Evolutionary conservation across 2,888 invertebrate genomes (phyloP).

Genomic region (Itoplectis maculator): DNA sequence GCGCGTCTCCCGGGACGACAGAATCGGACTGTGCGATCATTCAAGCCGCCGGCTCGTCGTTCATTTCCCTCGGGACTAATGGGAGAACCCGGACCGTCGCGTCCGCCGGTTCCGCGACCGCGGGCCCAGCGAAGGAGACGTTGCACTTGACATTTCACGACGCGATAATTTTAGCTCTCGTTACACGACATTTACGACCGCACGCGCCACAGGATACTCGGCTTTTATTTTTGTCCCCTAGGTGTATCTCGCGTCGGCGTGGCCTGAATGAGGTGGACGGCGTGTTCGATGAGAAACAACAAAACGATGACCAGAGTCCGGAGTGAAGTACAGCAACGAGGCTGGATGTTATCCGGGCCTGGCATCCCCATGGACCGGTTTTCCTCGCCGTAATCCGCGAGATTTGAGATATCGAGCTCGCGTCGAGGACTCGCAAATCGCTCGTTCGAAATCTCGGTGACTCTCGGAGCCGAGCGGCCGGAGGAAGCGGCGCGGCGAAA

Average conservation of each 20-base stretch:
- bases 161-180: slow-evolving; percentile 78
- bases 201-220: slow-evolving; percentile 64
- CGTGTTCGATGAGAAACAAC: neutral
- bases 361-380: slow-evolving; percentile 30
- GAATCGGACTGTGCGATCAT: slow-evolving; percentile 27
- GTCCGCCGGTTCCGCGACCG: neutral
- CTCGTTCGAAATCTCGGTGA: neutral
- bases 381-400: neutral
- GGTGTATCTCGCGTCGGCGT: slow-evolving; percentile 14
- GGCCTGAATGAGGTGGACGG: slow-evolving; percentile 13
- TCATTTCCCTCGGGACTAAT: slow-evolving; percentile 26
- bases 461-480: slow-evolving; percentile 4
- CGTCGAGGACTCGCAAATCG: slow-evolving; percentile 22
- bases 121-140: slow-evolving; percentile 56
- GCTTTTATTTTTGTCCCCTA: slow-evolving; percentile 66
- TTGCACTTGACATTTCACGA: slow-evolving; percentile 79
- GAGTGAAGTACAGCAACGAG: slow-evolving; percentile 7
- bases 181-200: slow-evolving; percentile 78
- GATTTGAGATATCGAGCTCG: slow-evolving; percentile 37
- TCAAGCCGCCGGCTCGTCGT: slow-evolving; percentile 27
- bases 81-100: slow-evolving; percentile 8
- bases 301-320: neutral
- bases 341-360: slow-evolving; percentile 13
- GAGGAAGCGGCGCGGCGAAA: neutral
- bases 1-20: neutral